A percentile compares a stretch with the other conserved stretches of the same genome.
Conservation (phyloP, 2,888 invertebrate genomes). For the Brachyptera putata region DNA sequence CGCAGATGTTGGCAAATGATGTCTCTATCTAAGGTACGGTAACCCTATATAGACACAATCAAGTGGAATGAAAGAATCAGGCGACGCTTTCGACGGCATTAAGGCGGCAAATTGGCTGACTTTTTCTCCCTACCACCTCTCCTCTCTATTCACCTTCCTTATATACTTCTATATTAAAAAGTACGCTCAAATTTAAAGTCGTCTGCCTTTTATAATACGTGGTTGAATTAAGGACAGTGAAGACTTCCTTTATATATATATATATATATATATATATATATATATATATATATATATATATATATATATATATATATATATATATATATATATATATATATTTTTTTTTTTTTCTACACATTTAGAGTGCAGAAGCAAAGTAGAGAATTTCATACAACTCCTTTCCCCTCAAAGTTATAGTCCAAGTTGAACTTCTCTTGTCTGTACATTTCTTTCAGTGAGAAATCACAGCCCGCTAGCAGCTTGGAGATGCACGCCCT, state of each 20-base stretch:
- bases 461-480: too few relatives aligned
- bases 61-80: not conserved
- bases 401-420: too few relatives aligned
- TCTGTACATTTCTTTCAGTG: too few relatives aligned
- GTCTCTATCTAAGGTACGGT: not conserved
- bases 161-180: not conserved
- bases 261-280: not conserved
- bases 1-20: not conserved
- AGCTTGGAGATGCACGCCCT: too few relatives aligned
- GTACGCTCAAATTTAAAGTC: not conserved
- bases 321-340: too few relatives aligned
- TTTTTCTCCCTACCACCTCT: not conserved
- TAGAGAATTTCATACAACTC: too few relatives aligned
- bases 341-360: too few relatives aligned
- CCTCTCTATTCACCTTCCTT: not conserved
- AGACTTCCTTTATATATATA: conserved; percentile 3
- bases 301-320: too few relatives aligned
- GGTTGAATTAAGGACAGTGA: conserved; percentile 5
- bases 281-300: not conserved
- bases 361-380: too few relatives aligned
- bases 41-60: not conserved
- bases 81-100: not conserved
- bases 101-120: conserved; percentile 4
- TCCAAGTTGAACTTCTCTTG: too few relatives aligned
- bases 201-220: not conserved